A percentile compares a stretch with the other conserved stretches of the same genome.
Evolutionary conservation across 2,113 vertebrate genomes (phyloP).

Genomic region (Epinephelus fuscoguttatus): DNA sequence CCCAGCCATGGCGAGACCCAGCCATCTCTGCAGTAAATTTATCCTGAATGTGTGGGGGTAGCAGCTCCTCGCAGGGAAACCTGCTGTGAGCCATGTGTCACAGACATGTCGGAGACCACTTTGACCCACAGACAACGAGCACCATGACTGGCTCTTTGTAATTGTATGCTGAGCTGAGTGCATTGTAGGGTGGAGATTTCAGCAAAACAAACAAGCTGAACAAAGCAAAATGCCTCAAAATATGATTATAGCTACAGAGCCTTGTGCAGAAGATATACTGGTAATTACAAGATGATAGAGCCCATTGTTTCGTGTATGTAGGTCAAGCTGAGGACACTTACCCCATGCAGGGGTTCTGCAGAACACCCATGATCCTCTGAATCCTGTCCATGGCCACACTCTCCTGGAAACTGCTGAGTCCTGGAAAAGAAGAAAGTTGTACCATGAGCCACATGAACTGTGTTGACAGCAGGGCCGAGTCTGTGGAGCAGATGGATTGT

Average conservation of each 20-base stretch:
- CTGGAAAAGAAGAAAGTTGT: conserved; percentile 75
- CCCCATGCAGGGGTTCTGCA: conserved; percentile 86
- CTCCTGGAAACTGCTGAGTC: conserved; percentile 88
- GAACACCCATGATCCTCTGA: conserved; percentile 88
- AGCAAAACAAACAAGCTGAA: background rate
- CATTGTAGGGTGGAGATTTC: background rate
- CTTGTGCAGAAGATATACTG: background rate
- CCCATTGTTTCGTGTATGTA: conserved; percentile 4
- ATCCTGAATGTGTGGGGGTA: conserved; percentile 57
- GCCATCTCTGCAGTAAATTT: conserved; percentile 65
- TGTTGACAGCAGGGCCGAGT: conserved; percentile 69
- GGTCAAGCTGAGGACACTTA: conserved; percentile 66
- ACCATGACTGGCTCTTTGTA: conserved; percentile 2
- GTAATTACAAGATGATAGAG: background rate
- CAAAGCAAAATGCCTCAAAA: background rate
- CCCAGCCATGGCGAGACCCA: conserved; percentile 59
- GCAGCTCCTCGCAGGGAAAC: conserved; percentile 39
- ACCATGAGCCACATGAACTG: conserved; percentile 54
- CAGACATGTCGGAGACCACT: conserved; percentile 45
- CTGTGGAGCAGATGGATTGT: conserved; percentile 79
- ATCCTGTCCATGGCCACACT: conserved; percentile 88
- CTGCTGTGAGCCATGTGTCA: conserved; percentile 73
- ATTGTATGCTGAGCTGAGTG: background rate
- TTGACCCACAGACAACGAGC: conserved; percentile 24
- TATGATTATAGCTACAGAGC: background rate